phyloP scores from a whole-genome alignment of 2,113 vertebrate species.

The Oenanthe oenanthe region DNA sequence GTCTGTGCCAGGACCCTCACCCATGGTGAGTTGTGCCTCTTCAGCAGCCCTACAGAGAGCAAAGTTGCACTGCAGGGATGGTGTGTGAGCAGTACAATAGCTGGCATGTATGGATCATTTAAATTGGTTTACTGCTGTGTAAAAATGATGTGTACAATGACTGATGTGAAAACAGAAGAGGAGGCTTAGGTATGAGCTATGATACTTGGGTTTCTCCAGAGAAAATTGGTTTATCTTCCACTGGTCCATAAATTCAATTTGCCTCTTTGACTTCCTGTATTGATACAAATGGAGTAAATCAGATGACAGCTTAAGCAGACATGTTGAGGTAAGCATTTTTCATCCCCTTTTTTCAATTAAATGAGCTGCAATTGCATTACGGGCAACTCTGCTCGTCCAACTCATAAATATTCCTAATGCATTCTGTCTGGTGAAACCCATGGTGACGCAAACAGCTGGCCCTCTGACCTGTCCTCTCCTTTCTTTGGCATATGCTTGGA shows the following conservation, averaged over 20 bases:
- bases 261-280: constrained; percentile 85
- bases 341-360: constrained; percentile 87
- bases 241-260: constrained; percentile 88
- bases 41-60: neutral
- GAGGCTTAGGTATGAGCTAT: constrained; percentile 65
- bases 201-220: constrained; percentile 78
- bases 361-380: constrained; percentile 89
- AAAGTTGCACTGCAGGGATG: neutral
- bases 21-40: neutral
- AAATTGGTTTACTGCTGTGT: constrained; percentile 43
- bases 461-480: constrained; percentile 65
- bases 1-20: neutral
- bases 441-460: constrained; percentile 67
- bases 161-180: constrained; percentile 60
- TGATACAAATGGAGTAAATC: constrained; percentile 81
- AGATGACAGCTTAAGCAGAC: constrained; percentile 72
- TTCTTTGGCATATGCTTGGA: constrained; percentile 45
- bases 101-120: constrained; percentile 43
- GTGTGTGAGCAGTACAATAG: neutral
- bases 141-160: neutral
- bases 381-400: constrained; percentile 78
- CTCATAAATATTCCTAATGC: constrained; percentile 86
- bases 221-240: constrained; percentile 86
- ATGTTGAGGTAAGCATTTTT: constrained; percentile 75
- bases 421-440: constrained; percentile 73